Evolutionary conservation across 2,888 invertebrate genomes (phyloP), one percentile per base, ranked within the genome.

Genomic region (Anagyrus pseudococci): DNA sequence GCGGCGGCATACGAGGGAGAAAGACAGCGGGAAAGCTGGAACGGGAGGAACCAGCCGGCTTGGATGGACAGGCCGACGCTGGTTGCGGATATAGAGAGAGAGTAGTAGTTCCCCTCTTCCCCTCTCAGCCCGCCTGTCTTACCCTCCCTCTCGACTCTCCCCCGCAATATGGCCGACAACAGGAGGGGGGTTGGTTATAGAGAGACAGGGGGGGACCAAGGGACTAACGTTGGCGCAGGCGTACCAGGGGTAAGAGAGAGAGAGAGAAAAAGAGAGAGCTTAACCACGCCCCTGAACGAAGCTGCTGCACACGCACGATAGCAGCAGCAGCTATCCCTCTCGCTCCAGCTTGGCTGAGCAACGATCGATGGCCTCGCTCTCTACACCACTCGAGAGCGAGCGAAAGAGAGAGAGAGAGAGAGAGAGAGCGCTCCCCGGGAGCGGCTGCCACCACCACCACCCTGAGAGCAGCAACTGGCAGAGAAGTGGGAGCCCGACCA

Each of bases 51-150:
- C 67, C 66, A 56, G 58, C n/a, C 53, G 37, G 25, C 23, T 22
- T 22, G 66, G 67, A 68, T 52, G 66, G 67, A 62, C 67, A 69
- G 70, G 67, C 67, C 62, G 67, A 69, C 73, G 74, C 75, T 74
- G 76, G 75, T 73, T 75, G 77, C 72, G 75, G 75, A 71, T 73
- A 23, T 15, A 17, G 13, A 22, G 29, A 22, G 19, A 64, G 59
- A 61, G 65, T 46, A 64, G 23, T 53, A 23, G 43, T 23, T 26
- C n/a, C 33, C 47, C 29, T 22, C 20, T 41, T 20, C 29, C 29
- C 26, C 44, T 26, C 37, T 33, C 67, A 53, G 68, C 68, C 67
- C 70, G 70, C 67, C 66, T 58, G 54, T 57, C 47, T 64, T 48
- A 25, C 49, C 2, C 52, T 52, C 64, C 66, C 20, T 37, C 67